Evolutionary conservation across 2,797 vertebrate species (phyloP).

Genomic region (Dallia pectoralis): DNA sequence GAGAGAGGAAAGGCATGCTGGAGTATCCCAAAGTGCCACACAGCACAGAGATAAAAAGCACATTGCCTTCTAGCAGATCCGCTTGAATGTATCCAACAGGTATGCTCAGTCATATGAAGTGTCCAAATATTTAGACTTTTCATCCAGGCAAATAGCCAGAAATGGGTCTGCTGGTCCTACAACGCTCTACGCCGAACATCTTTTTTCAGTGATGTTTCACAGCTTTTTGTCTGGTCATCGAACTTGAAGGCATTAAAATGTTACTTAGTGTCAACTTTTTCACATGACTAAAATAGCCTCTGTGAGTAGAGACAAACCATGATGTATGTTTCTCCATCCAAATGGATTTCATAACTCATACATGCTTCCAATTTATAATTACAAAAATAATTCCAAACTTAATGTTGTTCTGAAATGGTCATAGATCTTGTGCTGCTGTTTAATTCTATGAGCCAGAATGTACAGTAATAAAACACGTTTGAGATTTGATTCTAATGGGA

Average conservation of each 20-base stretch:
- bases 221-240: conserved; percentile 39
- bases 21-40: conserved; percentile 53
- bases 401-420: conserved; percentile 36
- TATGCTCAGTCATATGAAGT: conserved; percentile 70
- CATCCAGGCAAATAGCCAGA: conserved; percentile 66
- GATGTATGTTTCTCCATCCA: background rate
- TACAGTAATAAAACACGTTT: no score
- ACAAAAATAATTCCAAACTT: conserved; percentile 17
- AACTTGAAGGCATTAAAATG: conserved; percentile 32
- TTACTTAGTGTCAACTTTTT: conserved; percentile 33
- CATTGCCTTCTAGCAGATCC: conserved; percentile 62
- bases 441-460: conserved; percentile 22
- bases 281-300: conserved; percentile 9
- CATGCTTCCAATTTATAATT: background rate
- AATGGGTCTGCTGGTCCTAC: conserved; percentile 47
- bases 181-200: conserved; percentile 31
- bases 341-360: background rate
- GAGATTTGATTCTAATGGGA: no score
- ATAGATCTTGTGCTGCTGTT: background rate
- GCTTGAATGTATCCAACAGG: conserved; percentile 64
- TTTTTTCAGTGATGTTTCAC: conserved; percentile 59
- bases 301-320: conserved; percentile 13
- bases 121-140: conserved; percentile 79
- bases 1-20: conserved; percentile 36
- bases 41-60: conserved; percentile 62